Percentiles rank a stretch among this genome's conserved stretches.
Evolutionary conservation across 1,140 invertebrate species (phyloP).

Genomic region (Drosophila rhopaloa): DNA sequence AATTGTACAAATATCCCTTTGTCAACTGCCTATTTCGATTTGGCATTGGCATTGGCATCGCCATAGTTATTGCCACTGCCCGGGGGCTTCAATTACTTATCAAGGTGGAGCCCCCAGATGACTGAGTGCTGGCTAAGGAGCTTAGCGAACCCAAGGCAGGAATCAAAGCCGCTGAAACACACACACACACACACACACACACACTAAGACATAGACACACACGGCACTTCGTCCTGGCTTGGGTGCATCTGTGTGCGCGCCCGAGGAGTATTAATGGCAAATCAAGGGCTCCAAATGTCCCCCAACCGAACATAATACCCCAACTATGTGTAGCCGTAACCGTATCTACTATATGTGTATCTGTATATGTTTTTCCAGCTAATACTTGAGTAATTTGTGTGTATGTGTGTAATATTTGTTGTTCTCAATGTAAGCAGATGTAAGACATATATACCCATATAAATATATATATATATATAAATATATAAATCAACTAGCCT

Average conservation of each 20-base stretch:
- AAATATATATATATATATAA: constrained; percentile 3
- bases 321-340: constrained; percentile 27
- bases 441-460: constrained; percentile 1
- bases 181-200: neutral
- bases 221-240: neutral
- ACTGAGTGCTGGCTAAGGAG: constrained; percentile 31
- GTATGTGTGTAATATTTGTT: constrained; percentile 37
- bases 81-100: constrained; percentile 46
- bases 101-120: constrained; percentile 17
- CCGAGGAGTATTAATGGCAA: constrained; percentile 25
- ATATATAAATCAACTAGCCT: neutral
- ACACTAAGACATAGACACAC: neutral
- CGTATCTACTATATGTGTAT: constrained; percentile 47
- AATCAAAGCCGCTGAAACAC: neutral
- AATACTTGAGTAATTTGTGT: constrained; percentile 39
- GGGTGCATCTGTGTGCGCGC: neutral
- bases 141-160: constrained; percentile 22
- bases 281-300: constrained; percentile 12
- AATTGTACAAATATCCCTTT: constrained; percentile 17
- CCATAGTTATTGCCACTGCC: constrained; percentile 28
- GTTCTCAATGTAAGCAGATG: constrained; percentile 19
- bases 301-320: constrained; percentile 13
- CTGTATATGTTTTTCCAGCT: constrained; percentile 24
- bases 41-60: constrained; percentile 17
- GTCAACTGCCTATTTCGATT: constrained; percentile 6